Base-by-base conservation (phyloP, 2,797 vertebrate genomes). In the Salmo trutta region DNA sequence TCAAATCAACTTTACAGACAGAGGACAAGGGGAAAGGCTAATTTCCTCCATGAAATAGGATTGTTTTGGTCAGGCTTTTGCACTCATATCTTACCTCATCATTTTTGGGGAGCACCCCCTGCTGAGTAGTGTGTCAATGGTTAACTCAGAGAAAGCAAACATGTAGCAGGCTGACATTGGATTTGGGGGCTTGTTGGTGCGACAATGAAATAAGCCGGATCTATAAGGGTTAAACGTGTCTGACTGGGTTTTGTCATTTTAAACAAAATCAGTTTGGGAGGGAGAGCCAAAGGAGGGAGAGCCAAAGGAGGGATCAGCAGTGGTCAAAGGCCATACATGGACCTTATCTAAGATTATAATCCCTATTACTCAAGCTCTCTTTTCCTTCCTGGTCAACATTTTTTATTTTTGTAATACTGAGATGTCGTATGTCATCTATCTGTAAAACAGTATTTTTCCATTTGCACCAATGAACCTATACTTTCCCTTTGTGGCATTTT, bases 121-220 rank as follows among this genome's bases (percentile, higher is more conserved):
- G 94, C 94, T 95, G 95, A 3, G 56, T n/a, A 59, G 56, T 91
- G 94, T 94, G 92, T 93, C 94, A 94, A 94, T 94, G 94, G 90
- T 93, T 94, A 95, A 94, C 92, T 95, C 86, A 85, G 80, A 56
- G 76, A 83, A 83, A 84, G 54, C 73, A 86, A 89, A 84, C 76
- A 73, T 85, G 80, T 79, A 87, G 78, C 70, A 47, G 68, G 82
- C 74, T 89, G 88, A 89, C 84, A 88, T 85, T 89, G 83, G 87
- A 87, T 91, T 87, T 81, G 52, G 88, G 82, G 86, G 89, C 19
- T 33, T 56, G 66, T 69, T 84, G 82, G 83, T 84, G 79, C 86
- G 81, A 87, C 83, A 89, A 87, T 82, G 76, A 80, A 85, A 83
- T 82, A 83, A 85, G 85, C 84, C 84, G 82, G 86, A 91, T 88